Base-by-base conservation (phyloP, 1,140 invertebrate species). In the Drosophila gunungcola region DNA sequence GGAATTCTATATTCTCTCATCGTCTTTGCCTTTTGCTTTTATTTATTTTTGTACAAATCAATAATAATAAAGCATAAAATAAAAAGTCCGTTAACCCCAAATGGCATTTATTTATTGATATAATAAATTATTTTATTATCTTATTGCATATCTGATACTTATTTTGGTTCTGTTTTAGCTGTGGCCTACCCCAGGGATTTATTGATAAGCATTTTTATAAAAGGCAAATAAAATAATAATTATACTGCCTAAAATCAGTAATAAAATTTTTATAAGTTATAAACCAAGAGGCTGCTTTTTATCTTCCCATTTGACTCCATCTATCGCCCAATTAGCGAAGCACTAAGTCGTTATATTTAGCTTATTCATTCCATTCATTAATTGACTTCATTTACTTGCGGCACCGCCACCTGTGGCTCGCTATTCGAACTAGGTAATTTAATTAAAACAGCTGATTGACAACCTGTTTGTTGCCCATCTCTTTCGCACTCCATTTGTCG, bases 391-490 rank as follows among this genome's bases (percentile, higher is more conserved):
- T 41, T 63, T 34, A 61, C 25, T 38, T 13, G 9, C 1, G 5
- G 25, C 21, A 12, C 12, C 58, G 43, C 58, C 63, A 67, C 58
- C 63, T 67, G 36, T 67, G 13, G 58, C 27, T 0, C 9, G 43
- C 45, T 41, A 34, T 38, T 36, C 12, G 32, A 38, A 49, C 43
- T 34, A 11, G 9, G 34, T 6, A 12, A 42, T 51, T 51, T 51
- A 51, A 51, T 52, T 52, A 36, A 16, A 56, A 61, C 75, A 60
- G 75, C 62, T 85, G 82, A 85, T 61, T 72, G 80, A 78, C 80
- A 83, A 82, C 69, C 74, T 82, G 78, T 77, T 81, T 57, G 46
- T 57, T 69, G 53, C 48, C 39, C 49, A 36, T 56, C 67, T 41
- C 64, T 21, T n/a, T 69, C n/a, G 13, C 49, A 16, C 10, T 16